A percentile compares a stretch with the other conserved stretches of the same genome.
Evolutionary conservation across 2,888 invertebrate genomes (phyloP).

Genomic region (Drosophila neutralis): DNA sequence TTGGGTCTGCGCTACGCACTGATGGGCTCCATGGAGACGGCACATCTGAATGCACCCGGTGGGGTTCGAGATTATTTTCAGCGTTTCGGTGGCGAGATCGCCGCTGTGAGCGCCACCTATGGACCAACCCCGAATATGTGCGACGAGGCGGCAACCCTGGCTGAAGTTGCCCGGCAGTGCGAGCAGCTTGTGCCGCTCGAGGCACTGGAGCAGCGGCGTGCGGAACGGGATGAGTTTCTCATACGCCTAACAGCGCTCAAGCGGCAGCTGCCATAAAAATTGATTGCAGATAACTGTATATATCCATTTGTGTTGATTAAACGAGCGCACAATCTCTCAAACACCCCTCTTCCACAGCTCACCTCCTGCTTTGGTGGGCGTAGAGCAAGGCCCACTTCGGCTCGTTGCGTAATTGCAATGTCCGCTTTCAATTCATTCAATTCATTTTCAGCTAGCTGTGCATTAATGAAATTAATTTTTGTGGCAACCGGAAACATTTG

Average conservation of each 20-base stretch:
- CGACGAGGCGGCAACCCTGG: constrained; percentile 87
- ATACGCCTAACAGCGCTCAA: constrained; percentile 92
- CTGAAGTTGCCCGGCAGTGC: constrained; percentile 89
- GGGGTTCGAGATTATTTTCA: constrained; percentile 89
- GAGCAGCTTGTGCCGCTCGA: constrained; percentile 90
- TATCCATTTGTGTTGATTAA: constrained; percentile 66
- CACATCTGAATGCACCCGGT: constrained; percentile 97
- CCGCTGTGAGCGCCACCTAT: constrained; percentile 89
- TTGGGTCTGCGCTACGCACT: constrained; percentile 98
- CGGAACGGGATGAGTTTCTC: constrained; percentile 92
- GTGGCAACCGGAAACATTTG: constrained; percentile 69
- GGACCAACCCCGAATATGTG: constrained; percentile 90
- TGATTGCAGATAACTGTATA: constrained; percentile 45
- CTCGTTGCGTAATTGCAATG: constrained; percentile 45
- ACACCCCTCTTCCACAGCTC: neutral
- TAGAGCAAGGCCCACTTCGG: neutral
- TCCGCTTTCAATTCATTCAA: constrained; percentile 51
- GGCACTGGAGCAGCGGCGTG: constrained; percentile 89
- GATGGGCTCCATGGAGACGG: constrained; percentile 96
- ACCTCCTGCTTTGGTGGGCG: neutral
- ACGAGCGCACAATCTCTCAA: constrained; percentile 15
- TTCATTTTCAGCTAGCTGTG: constrained; percentile 54
- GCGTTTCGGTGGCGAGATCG: constrained; percentile 87
- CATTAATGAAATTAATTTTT: constrained; percentile 81
- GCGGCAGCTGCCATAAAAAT: constrained; percentile 87